Base-by-base conservation (phyloP, 2,113 vertebrate genomes). In the Myanophis thanlyinensis region DNA sequence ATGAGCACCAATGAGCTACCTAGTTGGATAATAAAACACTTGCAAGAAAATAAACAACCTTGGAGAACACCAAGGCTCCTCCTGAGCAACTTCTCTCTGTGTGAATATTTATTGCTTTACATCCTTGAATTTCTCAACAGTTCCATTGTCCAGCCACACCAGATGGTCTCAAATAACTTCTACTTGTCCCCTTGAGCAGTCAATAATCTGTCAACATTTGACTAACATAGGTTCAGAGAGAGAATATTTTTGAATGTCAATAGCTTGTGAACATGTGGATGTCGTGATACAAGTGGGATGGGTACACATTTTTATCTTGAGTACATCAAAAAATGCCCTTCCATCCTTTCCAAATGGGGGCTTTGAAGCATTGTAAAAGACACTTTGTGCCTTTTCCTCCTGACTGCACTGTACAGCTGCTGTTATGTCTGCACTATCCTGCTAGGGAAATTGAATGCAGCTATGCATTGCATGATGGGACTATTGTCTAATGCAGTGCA, bases 381-480 rank as follows among this genome's bases (percentile, higher is more conserved):
- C 53, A 56, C 35, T 49, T 54, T 67, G 22, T 49, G 46, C 56
- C 80, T 12, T 56, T 44, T 40, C 90, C 90, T 52, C 54, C 62
- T 27, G n/a, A 49, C 51, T 84, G 47, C 47, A 52, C 62, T 49
- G 59, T 94, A 52, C 62, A 88, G 89, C 88, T 88, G 56, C 59
- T 59, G 46, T 49, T 87, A n/a, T 46, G 89, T 86, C 89, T 93
- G 40, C 47, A 88, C 88, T 88, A 73, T 87, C 59, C 52, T 91
- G 90, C 54, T 85, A 51, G 67, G 89, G 91, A 92, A 94, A 92
- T 80, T 91, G 85, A 67, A 88, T 92, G 88, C 62, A 92, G 86
- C 86, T 94, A 93, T 67, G 35, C 48, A 87, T 44, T 91, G 27
- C 40, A 67, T 46, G 51, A 90, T 89, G 40, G 91, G 35, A 91